Evolutionary conservation across 1,140 invertebrate species (phyloP), one percentile per base, ranked within the genome.

Genomic region (Amyelois transitella): DNA sequence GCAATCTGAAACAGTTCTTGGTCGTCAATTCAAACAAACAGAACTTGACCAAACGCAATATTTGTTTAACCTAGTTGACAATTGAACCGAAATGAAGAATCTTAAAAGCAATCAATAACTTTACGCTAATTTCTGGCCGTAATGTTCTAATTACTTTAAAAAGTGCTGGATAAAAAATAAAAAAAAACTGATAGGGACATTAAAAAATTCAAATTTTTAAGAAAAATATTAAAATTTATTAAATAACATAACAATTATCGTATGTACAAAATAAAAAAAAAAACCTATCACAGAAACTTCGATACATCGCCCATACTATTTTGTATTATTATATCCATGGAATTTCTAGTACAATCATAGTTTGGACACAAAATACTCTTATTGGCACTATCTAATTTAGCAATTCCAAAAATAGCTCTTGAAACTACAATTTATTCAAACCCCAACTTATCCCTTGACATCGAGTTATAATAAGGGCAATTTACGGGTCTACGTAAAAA

Each of bases 401-500:
- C 53, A 55, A 55, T 3, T 38, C n/a, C n/a, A 38, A 38, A 38
- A 38, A 38, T 38, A 24, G 4, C 25, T 28, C 12, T 10, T 12
- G 1, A 28, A 5, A 28, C 7, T 38, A 38, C 32, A 38, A 3
- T 2, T 2, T 38, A 28, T 28, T 4, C 25, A 8, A 38, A 58
- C 12, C 48, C 44, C 58, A 18, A 22, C n/a, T n/a, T n/a, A n/a
- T n/a, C n/a, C n/a, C n/a, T n/a, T n/a, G n/a, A n/a, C n/a, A n/a
- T n/a, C n/a, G n/a, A n/a, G 6, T 51, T 53, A 43, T 43, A 61
- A 22, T 52, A n/a, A n/a, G n/a, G n/a, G n/a, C n/a, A 18, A 53
- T 6, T 73, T 66, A 78, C 8, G 71, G 59, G 67, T 87, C 84
- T 19, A 87, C 79, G 49, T 86, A 87, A 56, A 86, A 87, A 55